Evolutionary conservation across 2,888 invertebrate species (phyloP).

Genomic region (Elmis aenea): DNA sequence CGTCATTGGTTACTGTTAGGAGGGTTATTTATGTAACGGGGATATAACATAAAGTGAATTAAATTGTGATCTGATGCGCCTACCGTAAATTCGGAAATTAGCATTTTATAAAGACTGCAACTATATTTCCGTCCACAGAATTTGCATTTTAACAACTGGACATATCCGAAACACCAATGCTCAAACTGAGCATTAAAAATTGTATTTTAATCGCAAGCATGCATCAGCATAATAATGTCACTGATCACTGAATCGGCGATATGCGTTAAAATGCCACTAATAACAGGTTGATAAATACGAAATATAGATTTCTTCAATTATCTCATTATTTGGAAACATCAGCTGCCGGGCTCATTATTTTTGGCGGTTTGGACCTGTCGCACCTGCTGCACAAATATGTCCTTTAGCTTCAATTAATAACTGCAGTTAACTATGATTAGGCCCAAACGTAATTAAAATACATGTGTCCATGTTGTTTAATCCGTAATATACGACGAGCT

Average conservation of each 20-base stretch:
- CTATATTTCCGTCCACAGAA: too few relatives aligned
- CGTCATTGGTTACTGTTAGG: conserved; percentile 1
- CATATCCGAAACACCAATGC: too few relatives aligned
- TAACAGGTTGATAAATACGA: conserved; percentile 22
- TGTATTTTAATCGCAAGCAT: not conserved
- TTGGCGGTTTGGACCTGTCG: conserved; percentile 21
- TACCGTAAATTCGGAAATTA: too few relatives aligned
- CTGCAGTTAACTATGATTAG: conserved; percentile 15
- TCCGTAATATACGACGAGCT: too few relatives aligned
- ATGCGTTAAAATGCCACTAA: too few relatives aligned
- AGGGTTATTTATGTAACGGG: conserved; percentile 6
- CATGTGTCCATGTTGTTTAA: too few relatives aligned
- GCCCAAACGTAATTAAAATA: too few relatives aligned
- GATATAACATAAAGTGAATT: conserved; percentile 7
- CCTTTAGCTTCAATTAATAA: conserved; percentile 26
- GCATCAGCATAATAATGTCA: conserved; percentile 7
- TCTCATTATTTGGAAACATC: conserved; percentile 22
- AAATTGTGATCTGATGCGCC: too few relatives aligned
- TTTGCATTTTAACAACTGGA: conserved; percentile 4
- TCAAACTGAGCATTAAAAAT: conserved; percentile 2
- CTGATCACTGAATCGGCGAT: conserved; percentile 3
- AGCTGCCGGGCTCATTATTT: conserved; percentile 31
- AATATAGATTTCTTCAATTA: conserved; percentile 29
- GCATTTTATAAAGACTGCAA: too few relatives aligned
- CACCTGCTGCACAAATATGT: conserved; percentile 28